Evolutionary conservation across 2,888 invertebrate species (phyloP), one percentile per base, ranked within the genome.

Genomic region (Chymomyza caudatula): DNA sequence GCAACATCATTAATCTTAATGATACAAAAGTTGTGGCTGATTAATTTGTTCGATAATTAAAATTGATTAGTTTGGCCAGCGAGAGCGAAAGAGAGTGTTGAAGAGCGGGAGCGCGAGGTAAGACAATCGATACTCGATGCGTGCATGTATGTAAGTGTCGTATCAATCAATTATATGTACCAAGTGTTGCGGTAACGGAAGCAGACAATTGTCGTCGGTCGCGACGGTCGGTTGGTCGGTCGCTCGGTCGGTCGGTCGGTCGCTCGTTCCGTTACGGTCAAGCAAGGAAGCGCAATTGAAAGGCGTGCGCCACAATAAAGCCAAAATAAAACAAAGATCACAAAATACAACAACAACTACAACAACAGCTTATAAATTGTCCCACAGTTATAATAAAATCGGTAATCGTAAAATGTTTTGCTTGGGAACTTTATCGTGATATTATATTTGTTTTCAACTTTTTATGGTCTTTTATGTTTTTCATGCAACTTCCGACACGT

Each of bases 41-140:
- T 82, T 82, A 82, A 82, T 83, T 83, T 83, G 82, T 77, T 66
- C 78, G 83, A 83, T 87, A 83, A 83, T 83, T 86, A 86, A 86
- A 83, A 83, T 83, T 86, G 87, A 83, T 85, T 75, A 69, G 67
- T 71, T 70, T 66, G 60, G 67, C 63, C 43, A 37, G 29, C 29
- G 11, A 66, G 60, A 64, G 23, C 20, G 55, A 37, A 57, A 59
- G 29, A 29, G 8, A n/a, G n/a, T n/a, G n/a, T n/a, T n/a, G n/a
- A 8, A 11, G 11, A 29, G 29, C 6, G 29, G 11, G 29, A 3
- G 29, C 6, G 8, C 0, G 29, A 2, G 29, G 29, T 37, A 11
- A 37, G 29, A 37, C 8, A 11, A 37, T 37, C 29, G 29, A 37
- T 37, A 37, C n/a, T n/a, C n/a, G n/a, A n/a, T 37, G 29, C 11